phyloP scores from a whole-genome alignment of 1,140 invertebrate species.

The Drepana arcuata region DNA sequence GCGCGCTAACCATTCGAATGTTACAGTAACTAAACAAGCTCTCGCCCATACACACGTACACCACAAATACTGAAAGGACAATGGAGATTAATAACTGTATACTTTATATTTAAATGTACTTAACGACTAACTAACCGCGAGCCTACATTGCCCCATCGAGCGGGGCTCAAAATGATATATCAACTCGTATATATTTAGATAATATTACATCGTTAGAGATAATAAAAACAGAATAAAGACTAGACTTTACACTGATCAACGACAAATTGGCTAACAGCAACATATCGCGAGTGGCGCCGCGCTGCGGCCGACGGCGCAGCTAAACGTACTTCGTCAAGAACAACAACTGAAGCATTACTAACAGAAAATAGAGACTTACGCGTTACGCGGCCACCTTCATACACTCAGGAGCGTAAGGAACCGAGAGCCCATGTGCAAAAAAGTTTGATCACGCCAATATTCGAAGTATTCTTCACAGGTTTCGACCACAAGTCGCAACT shows the following conservation, averaged over 20 bases:
- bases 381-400: no score
- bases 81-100: constrained; percentile 64
- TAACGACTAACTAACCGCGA: constrained; percentile 63
- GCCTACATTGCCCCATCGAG: constrained; percentile 39
- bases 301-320: constrained; percentile 18
- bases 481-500: no score
- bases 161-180: constrained; percentile 57
- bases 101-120: constrained; percentile 63
- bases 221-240: constrained; percentile 71
- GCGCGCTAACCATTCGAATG: constrained; percentile 65
- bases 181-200: constrained; percentile 60
- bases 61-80: constrained; percentile 67
- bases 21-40: constrained; percentile 61
- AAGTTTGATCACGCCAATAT: no score
- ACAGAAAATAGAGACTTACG: no score
- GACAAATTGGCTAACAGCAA: constrained; percentile 63
- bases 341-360: no score
- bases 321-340: constrained; percentile 3
- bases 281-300: constrained; percentile 35
- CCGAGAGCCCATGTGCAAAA: no score
- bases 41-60: constrained; percentile 32
- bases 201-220: constrained; percentile 57
- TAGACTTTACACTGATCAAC: constrained; percentile 73
- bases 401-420: no score
- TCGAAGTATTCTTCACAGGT: no score